Evolutionary conservation across 2,797 vertebrate genomes (phyloP), one percentile per base, ranked within the genome.

Genomic region (Lithobates sylvaticus): DNA sequence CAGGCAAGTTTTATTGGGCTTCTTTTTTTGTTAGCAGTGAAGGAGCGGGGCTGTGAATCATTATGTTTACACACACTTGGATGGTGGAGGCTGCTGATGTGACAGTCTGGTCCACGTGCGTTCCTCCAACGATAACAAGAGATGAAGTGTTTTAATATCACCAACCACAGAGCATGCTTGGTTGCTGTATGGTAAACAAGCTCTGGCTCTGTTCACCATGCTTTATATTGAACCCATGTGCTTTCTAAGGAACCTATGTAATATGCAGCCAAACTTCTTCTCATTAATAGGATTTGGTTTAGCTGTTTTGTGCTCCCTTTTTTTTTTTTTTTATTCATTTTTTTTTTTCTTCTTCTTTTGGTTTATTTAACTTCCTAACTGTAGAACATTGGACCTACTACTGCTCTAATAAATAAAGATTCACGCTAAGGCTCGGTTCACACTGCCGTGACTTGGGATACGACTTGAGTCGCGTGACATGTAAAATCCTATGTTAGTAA

Each of bases 21-120:
- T 65, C 61, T 32, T 47, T 84, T 84, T 68, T 68, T 68, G 47
- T 32, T 64, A 42, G 71, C 12, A 6, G 68, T 76, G 61, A 44
- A 44, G 74, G 75, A 74, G 58, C 78, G 61, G 32, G 36, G 39
- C 70, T 27, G 81, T 84, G 86, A 83, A 74, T 87, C 81, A 87
- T 87, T 10, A 27, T 87, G 70, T 87, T 87, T 87, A 83, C 76
- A 83, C 86, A 74, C 86, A 58, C 58, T 21, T 3, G 81, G 42
- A 67, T 69, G 0, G 61, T 26, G 21, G 69, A 69, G 58, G 73
- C 68, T 67, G 80, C 69, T 87, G 80, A 87, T 78, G 81, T 87
- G 81, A 87, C 70, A n/a, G 44, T 12, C 70, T 69, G 61, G 61
- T 64, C 78, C 74, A 70, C 23, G 83, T 84, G 83, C 73, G 6